Base-by-base conservation (phyloP, 2,888 invertebrate species). In the Ischnus inquisitorius region DNA sequence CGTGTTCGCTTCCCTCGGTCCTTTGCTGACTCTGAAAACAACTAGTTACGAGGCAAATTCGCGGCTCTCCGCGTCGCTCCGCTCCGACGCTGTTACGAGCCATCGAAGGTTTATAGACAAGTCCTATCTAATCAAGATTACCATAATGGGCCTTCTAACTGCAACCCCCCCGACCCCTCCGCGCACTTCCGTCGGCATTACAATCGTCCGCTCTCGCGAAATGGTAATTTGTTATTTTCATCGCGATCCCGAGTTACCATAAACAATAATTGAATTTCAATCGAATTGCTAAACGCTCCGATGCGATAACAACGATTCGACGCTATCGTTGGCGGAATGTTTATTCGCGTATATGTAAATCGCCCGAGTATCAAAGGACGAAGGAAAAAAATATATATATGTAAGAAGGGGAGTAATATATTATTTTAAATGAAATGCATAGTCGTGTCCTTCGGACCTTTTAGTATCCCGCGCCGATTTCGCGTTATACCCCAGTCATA, bases 1-100 rank as follows among this genome's bases (percentile, higher is more conserved):
- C 71, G 51, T 76, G 67, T 79, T 83, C 71, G 69, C 80, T 77
- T 79, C 60, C 76, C 79, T 83, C 54, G 72, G 79, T 75, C 78
- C 75, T 75, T 62, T 85, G 86, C 85, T 85, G 86, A 86, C 85
- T 85, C 85, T 84, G 64, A 86, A 86, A 84, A 86, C 86, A 86
- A 85, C 81, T 72, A 64, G 72, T 84, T 80, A 79, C 79, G 75
- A 80, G 79, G 79, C 71, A 69, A 78, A 77, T 76, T 69, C 76
- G 43, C 34, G 39, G 64, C 19, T 19, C 57, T 19, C 41, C 41
- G 28, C 28, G 41, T 6, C 62, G 46, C 46, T 28, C 19, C 10
- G 16, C 12, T 28, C 19, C 3, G 28, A 43, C 60, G 65, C 64
- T 71, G 72, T 60, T 64, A 68, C 64, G 65, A 77, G 74, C 65